Conservation (phyloP, 2,797 vertebrate genomes). For the Danio aesculapii region DNA sequence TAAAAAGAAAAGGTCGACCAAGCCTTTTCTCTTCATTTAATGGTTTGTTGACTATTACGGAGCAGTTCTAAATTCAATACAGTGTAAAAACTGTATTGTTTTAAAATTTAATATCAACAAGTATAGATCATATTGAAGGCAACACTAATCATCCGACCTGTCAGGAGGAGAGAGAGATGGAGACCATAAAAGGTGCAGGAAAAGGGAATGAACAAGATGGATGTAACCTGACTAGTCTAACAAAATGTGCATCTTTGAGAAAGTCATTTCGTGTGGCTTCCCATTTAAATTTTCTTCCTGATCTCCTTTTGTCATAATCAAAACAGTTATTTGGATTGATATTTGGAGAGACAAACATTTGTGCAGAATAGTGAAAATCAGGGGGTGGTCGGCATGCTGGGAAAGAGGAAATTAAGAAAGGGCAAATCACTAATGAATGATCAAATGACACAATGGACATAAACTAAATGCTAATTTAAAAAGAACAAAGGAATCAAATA, state of each 20-base stretch:
- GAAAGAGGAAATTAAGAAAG: conserved; percentile 51
- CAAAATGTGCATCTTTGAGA: conserved; percentile 7
- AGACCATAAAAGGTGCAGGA: conserved; percentile 11
- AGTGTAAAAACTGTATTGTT: no score
- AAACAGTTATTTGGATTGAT: not conserved
- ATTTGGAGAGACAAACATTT: not conserved
- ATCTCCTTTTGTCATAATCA: not conserved
- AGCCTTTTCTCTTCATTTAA: no score
- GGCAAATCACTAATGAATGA: conserved; percentile 47
- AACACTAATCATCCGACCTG: conserved; percentile 26
- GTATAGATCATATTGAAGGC: no score
- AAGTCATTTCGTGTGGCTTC: not conserved
- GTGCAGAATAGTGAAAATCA: conserved; percentile 59
- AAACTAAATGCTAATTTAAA: conserved; percentile 70
- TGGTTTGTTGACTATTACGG: no score
- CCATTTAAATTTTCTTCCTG: not conserved
- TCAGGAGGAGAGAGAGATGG: conserved; percentile 3
- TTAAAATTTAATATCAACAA: no score
- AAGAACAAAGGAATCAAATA: conserved; percentile 62
- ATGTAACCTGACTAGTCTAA: not conserved
- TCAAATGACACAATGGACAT: conserved; percentile 59
- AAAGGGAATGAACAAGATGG: conserved; percentile 16
- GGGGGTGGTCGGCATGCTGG: conserved; percentile 68
- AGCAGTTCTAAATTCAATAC: no score
- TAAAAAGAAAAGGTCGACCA: no score